Percentiles rank a stretch among this genome's conserved stretches.
phyloP scores from a whole-genome alignment of 2,113 vertebrate genomes.

The Panthera uncia region DNA sequence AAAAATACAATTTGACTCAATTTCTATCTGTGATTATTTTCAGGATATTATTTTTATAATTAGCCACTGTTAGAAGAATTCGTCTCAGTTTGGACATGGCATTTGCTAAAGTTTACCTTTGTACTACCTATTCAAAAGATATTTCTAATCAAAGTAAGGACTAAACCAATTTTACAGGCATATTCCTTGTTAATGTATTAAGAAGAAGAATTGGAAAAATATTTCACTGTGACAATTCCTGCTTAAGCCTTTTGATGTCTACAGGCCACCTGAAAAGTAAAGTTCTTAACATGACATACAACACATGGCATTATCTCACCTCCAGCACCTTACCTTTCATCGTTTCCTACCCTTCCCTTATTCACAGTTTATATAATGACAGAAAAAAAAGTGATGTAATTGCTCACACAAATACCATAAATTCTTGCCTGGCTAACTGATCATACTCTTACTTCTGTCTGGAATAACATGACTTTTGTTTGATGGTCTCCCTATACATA shows the following conservation, averaged over 20 bases:
- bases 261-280: not conserved
- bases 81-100: not conserved
- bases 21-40: not conserved
- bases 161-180: not conserved
- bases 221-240: not conserved
- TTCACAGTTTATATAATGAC: not conserved
- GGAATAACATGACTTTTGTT: not conserved
- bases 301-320: not conserved
- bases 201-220: not conserved
- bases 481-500: not conserved
- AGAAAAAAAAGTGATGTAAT: not conserved
- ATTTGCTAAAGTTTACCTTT: not conserved
- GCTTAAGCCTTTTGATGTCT: not conserved
- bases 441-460: not conserved
- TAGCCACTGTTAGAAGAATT: not conserved
- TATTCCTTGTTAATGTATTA: not conserved
- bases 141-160: not conserved
- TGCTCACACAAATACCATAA: not conserved
- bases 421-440: not conserved
- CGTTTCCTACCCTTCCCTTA: not conserved
- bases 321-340: not conserved
- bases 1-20: not conserved
- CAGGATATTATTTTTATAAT: not conserved
- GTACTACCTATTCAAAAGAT: not conserved
- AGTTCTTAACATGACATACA: not conserved